Conservation (phyloP, 2,113 vertebrate genomes). For the Nannospalax galili region DNA sequence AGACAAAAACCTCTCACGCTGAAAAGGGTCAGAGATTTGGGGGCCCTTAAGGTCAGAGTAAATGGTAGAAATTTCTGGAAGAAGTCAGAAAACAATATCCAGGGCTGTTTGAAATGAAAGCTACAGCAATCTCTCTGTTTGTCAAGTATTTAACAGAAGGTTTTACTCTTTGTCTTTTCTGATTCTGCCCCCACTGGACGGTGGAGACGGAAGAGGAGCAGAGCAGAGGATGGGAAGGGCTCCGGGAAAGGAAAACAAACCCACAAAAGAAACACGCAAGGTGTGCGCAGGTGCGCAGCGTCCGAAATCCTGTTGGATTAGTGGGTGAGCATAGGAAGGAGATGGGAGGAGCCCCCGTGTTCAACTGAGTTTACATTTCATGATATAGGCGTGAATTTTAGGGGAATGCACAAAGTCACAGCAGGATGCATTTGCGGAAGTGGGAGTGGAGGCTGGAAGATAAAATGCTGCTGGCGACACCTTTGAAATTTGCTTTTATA, state of each 20-base stretch:
- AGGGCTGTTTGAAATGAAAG: background rate
- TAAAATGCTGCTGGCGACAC: background rate
- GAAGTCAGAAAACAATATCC: background rate
- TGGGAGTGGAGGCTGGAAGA: background rate
- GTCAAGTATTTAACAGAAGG: background rate
- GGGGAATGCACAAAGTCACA: background rate
- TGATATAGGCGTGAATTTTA: background rate
- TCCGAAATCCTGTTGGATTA: accelerated
- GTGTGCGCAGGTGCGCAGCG: background rate
- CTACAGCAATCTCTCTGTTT: background rate
- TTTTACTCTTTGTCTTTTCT: background rate
- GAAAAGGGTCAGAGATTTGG: background rate
- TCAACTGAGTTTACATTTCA: background rate
- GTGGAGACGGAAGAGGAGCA: background rate
- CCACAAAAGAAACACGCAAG: background rate
- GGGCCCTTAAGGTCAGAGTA: background rate
- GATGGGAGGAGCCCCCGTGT: background rate
- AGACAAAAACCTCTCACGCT: background rate
- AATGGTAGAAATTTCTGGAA: background rate
- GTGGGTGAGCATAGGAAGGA: too few species aligned
- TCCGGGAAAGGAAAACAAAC: constrained; percentile 59
- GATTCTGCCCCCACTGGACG: background rate
- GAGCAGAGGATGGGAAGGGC: background rate
- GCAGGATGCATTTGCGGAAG: background rate
- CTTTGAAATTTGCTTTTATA: background rate